Conservation (phyloP, 1,140 invertebrate genomes). For the Aethina tumida region DNA sequence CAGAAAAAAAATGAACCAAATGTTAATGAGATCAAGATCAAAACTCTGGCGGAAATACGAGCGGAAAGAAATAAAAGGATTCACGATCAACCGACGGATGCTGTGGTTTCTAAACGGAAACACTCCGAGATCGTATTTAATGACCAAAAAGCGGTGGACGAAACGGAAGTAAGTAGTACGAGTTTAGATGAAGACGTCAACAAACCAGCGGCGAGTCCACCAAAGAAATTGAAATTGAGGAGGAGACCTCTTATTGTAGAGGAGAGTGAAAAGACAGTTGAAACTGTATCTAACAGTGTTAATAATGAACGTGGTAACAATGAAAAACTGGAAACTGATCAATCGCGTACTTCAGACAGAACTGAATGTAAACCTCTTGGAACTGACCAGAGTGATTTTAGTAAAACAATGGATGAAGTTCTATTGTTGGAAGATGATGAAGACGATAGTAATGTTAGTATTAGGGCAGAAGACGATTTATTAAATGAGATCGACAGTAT, state of each 20-base stretch:
- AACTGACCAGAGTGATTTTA: constrained; percentile 2
- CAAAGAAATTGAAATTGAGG: constrained; percentile 8
- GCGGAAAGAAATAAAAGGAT: constrained; percentile 18
- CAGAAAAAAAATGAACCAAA: constrained; percentile 11
- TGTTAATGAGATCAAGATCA: constrained; percentile 28
- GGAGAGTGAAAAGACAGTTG: constrained; percentile 7
- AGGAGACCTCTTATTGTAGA: neutral
- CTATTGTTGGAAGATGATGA: constrained; percentile 28
- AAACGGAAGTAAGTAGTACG: constrained; percentile 25
- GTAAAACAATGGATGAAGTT: constrained; percentile 26
- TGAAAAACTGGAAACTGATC: neutral
- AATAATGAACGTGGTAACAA: constrained; percentile 3
- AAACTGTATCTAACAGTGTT: neutral
- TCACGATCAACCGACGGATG: neutral
- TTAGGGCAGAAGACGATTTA: constrained; percentile 31
- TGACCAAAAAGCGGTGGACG: constrained; percentile 12
- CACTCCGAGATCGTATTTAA: constrained; percentile 10
- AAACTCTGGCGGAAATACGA: constrained; percentile 33
- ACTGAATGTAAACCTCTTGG: neutral
- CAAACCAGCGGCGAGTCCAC: neutral
- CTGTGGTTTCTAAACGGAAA: neutral
- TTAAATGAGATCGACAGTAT: constrained; percentile 32
- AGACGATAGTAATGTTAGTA: constrained; percentile 23
- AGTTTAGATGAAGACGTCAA: constrained; percentile 17
- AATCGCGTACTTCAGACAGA: constrained; percentile 8